Evolutionary conservation across 2,797 vertebrate genomes (phyloP).

Genomic region (Anomalospiza imberbis): DNA sequence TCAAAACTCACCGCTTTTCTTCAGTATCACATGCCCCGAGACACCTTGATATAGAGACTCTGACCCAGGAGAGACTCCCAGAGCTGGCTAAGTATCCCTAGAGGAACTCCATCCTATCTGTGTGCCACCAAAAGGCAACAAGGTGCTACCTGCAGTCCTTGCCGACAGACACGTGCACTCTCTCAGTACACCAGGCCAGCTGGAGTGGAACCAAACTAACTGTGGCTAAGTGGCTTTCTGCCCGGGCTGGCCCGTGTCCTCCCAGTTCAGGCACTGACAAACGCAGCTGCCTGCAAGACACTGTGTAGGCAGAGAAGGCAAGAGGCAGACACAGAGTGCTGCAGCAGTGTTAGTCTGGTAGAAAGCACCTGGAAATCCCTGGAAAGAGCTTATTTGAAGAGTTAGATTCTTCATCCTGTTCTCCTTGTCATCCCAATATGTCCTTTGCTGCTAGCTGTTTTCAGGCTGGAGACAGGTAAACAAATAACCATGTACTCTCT

Average conservation of each 20-base stretch:
- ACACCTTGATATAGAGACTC: neutral
- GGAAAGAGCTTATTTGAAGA: neutral
- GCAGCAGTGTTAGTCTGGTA: neutral
- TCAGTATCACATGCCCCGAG: neutral
- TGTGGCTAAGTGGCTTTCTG: neutral
- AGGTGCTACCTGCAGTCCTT: neutral
- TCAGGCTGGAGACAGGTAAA: neutral
- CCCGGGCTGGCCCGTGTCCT: neutral
- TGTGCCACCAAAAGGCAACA: neutral
- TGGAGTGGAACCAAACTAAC: neutral
- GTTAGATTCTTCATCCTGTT: neutral
- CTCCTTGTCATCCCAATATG: neutral
- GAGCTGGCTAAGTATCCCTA: neutral
- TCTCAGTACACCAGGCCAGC: neutral
- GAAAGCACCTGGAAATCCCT: neutral
- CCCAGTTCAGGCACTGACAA: neutral
- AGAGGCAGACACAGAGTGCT: neutral
- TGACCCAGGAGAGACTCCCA: neutral
- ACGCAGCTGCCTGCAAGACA: neutral
- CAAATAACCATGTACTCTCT: neutral
- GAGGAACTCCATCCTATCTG: neutral
- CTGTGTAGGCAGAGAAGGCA: neutral
- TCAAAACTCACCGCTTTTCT: neutral
- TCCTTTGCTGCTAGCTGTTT: neutral
- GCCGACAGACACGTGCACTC: accelerated